phyloP scores from a whole-genome alignment of 1,140 invertebrate genomes.

The Neelides sp. region DNA sequence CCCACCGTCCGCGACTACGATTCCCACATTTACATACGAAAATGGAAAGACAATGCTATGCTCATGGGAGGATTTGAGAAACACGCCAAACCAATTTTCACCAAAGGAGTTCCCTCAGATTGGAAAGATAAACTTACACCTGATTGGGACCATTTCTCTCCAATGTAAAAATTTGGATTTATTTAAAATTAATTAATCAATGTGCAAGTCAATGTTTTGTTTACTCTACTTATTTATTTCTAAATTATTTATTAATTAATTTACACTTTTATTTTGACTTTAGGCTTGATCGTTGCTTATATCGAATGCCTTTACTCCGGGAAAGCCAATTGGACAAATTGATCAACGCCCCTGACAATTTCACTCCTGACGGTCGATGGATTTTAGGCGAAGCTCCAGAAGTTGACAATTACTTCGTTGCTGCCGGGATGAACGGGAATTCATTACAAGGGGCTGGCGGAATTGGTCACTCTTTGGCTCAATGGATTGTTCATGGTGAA shows the following conservation, averaged over 20 bases:
- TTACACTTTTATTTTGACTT: constrained; percentile 22
- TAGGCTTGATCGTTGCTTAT: constrained; percentile 29
- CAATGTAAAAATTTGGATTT: constrained; percentile 15
- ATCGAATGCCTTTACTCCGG: constrained; percentile 19
- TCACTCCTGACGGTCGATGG: constrained; percentile 61
- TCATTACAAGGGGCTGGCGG: constrained; percentile 56
- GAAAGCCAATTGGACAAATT: constrained; percentile 13
- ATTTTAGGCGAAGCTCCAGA: constrained; percentile 85
- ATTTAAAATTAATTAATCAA: too few relatives aligned
- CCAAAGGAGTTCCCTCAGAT: constrained; percentile 54
- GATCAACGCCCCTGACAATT: constrained; percentile 30
- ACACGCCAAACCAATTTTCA: constrained; percentile 75
- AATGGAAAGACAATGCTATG: constrained; percentile 61
- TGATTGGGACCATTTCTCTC: constrained; percentile 31
- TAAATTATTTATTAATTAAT: constrained; percentile 1
- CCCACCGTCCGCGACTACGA: constrained; percentile 78
- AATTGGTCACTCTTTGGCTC: constrained; percentile 59
- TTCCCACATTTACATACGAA: constrained; percentile 72
- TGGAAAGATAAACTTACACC: constrained; percentile 36
- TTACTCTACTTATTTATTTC: constrained; percentile 1
- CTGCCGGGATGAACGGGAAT: constrained; percentile 59
- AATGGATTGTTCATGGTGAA: constrained; percentile 73
- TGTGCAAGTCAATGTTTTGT: too few relatives aligned
- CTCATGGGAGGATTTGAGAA: constrained; percentile 73
- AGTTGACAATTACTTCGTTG: constrained; percentile 88